These are phyloP conservation scores for Zonotrichia albicollis DNA, from an alignment of 2,797 vertebrate species.

Conservation along the genomic window DNA sequence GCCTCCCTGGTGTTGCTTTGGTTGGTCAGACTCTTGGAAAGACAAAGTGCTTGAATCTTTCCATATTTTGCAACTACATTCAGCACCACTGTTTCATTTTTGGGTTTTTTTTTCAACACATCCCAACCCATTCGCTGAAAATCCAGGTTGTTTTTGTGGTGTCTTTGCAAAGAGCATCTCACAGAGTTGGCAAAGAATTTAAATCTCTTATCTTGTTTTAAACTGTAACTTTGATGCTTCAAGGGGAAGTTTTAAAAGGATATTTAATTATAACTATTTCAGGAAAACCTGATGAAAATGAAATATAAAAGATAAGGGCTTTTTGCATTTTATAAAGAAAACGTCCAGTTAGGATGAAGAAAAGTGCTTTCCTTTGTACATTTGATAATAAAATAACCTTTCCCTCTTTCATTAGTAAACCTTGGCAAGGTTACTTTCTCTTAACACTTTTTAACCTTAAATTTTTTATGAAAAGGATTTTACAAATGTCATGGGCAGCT, in stretches of 20 bases:
- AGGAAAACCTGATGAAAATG: slow-evolving; percentile 10
- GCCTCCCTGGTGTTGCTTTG: neutral
- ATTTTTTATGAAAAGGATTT: slow-evolving; percentile 53
- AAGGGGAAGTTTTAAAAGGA: neutral
- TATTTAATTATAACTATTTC: slow-evolving; percentile 35
- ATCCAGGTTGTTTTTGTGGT: neutral
- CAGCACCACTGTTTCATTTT: neutral
- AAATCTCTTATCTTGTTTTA: neutral
- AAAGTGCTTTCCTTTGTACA: slow-evolving; percentile 21
- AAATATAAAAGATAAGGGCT: neutral
- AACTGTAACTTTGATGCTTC: neutral
- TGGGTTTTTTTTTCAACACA: neutral
- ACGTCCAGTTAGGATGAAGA: neutral
- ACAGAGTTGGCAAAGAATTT: neutral
- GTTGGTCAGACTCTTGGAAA: neutral
- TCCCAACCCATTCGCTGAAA: neutral
- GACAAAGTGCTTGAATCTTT: neutral
- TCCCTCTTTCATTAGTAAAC: slow-evolving; percentile 59
- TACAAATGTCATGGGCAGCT: slow-evolving; percentile 36
- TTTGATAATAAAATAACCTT: slow-evolving; percentile 59
- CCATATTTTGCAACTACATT: neutral
- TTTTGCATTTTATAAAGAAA: slow-evolving; percentile 16
- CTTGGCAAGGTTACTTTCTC: neutral
- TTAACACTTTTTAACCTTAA: slow-evolving; percentile 49
- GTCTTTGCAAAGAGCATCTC: neutral